Percentiles rank a stretch among this genome's conserved stretches.
Evolutionary conservation across 2,113 vertebrate species (phyloP).

Genomic region (Menura novaehollandiae): DNA sequence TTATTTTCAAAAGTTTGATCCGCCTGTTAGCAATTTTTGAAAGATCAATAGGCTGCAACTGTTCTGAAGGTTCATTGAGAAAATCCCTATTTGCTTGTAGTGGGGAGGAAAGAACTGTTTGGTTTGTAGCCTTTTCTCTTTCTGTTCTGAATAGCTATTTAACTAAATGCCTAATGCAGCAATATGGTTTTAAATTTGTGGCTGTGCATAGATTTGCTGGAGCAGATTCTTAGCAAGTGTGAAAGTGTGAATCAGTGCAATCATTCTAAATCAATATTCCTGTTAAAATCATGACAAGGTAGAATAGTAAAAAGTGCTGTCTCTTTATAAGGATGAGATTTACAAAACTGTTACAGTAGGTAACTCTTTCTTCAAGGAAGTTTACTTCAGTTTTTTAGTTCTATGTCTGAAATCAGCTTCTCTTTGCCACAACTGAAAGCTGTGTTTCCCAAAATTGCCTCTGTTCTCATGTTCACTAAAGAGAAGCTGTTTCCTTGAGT

Average conservation of each 20-base stretch:
- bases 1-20: not conserved
- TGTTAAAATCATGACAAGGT: not conserved
- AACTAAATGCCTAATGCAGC: not conserved
- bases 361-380: not conserved
- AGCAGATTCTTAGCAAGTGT: not conserved
- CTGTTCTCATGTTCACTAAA: not conserved
- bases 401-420: not conserved
- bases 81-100: not conserved
- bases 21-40: not conserved
- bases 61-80: not conserved
- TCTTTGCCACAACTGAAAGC: not conserved
- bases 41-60: not conserved
- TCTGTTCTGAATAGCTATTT: not conserved
- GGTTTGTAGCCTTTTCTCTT: not conserved
- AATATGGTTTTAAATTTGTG: not conserved
- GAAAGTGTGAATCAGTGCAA: not conserved
- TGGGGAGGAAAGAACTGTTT: not conserved
- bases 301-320: not conserved
- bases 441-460: not conserved
- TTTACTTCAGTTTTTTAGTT: not conserved
- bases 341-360: not conserved
- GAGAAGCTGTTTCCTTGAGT: not conserved
- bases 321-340: not conserved
- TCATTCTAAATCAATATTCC: not conserved
- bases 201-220: not conserved